phyloP scores from a whole-genome alignment of 2,797 vertebrate species.

The Lophura swinhoii region DNA sequence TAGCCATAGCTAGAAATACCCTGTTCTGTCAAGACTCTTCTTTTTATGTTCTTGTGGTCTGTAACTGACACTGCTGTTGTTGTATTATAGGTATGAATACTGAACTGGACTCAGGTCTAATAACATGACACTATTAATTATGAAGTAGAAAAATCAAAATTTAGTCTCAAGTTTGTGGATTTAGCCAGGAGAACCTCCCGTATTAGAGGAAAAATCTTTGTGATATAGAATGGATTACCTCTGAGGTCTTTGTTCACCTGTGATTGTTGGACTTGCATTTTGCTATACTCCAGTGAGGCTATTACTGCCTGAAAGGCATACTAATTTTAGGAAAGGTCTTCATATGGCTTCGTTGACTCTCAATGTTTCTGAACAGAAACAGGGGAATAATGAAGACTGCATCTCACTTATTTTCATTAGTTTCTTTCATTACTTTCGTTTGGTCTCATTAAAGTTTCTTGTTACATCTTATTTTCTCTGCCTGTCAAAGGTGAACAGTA shows the following conservation, averaged over 20 bases:
- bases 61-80: not conserved
- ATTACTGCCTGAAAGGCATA: not conserved
- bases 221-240: not conserved
- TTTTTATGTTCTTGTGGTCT: not conserved
- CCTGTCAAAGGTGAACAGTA: slow-evolving; percentile 61
- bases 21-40: rapidly evolving
- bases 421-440: slow-evolving; percentile 40
- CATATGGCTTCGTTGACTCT: not conserved
- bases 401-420: slow-evolving; percentile 57
- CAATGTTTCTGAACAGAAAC: not conserved
- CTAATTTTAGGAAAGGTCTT: not conserved
- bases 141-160: not conserved
- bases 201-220: not conserved
- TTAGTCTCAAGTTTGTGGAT: not conserved
- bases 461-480: slow-evolving; percentile 57
- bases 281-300: not conserved
- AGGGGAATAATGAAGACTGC: not conserved
- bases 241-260: not conserved
- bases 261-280: not conserved
- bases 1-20: not conserved
- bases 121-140: not conserved
- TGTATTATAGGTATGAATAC: not conserved
- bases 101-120: not conserved
- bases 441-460: slow-evolving; percentile 51
- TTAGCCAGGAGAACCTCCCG: not conserved